Evolutionary conservation across 1,140 invertebrate species (phyloP).

Genomic region (Elymnias hypermnestra): DNA sequence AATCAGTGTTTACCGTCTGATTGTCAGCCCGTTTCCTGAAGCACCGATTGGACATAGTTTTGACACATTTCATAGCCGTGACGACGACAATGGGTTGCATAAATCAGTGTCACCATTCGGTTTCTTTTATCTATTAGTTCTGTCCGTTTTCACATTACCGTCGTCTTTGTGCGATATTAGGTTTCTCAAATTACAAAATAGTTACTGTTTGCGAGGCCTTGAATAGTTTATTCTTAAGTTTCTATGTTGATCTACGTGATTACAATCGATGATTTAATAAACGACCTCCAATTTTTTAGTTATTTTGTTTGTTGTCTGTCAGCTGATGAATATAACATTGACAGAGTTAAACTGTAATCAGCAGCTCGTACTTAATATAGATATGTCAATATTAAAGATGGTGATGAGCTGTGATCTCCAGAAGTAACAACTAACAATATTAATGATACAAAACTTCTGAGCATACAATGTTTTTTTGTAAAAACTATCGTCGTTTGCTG

Average conservation of each 20-base stretch:
- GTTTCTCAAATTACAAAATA: slow-evolving; percentile 19
- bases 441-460: too few relatives aligned
- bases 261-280: not conserved
- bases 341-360: too few relatives aligned
- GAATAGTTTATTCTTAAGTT: not conserved
- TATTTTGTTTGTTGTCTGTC: too few relatives aligned
- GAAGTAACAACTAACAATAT: too few relatives aligned
- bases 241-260: not conserved
- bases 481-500: too few relatives aligned
- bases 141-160: not conserved
- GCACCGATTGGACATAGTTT: slow-evolving; percentile 16
- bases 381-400: too few relatives aligned
- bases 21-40: slow-evolving; percentile 2
- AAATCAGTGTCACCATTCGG: slow-evolving; percentile 6
- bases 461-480: too few relatives aligned
- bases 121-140: slow-evolving; percentile 7
- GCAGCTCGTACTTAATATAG: too few relatives aligned
- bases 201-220: not conserved
- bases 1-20: too few relatives aligned
- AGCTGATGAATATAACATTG: too few relatives aligned
- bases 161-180: not conserved
- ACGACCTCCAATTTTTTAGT: too few relatives aligned
- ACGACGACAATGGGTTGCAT: slow-evolving; percentile 15
- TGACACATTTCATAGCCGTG: slow-evolving; percentile 11
- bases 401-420: too few relatives aligned